These are phyloP conservation scores for Trichopoda pennipes DNA, from an alignment of 2,888 invertebrate species.

Conservation along the genomic window DNA sequence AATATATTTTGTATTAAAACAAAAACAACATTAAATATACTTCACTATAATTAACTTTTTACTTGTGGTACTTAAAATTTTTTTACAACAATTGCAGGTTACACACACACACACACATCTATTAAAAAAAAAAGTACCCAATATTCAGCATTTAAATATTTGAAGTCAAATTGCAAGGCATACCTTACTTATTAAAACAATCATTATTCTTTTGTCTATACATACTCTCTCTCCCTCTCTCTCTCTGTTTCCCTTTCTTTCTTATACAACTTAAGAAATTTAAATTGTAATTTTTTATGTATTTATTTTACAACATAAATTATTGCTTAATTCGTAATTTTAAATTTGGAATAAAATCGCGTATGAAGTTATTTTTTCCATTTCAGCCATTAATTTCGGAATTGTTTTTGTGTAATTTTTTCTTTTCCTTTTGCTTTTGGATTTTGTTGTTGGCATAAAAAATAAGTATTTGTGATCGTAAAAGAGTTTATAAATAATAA, in stretches of 20 bases:
- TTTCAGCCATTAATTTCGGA: constrained; percentile 19
- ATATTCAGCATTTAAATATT: constrained; percentile 1
- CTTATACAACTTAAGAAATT: constrained; percentile 28
- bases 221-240: too few relatives aligned
- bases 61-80: constrained; percentile 30
- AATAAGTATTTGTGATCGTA: constrained; percentile 42
- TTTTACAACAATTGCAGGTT: constrained; percentile 10
- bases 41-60: constrained; percentile 54
- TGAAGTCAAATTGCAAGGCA: constrained; percentile 38
- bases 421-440: constrained; percentile 9
- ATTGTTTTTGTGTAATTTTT: constrained; percentile 9
- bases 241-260: too few relatives aligned
- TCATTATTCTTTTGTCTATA: background rate
- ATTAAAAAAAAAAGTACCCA: background rate
- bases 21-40: constrained; percentile 33
- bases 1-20: constrained; percentile 34
- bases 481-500: too few relatives aligned
- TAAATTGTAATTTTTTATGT: constrained; percentile 44
- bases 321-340: constrained; percentile 43
- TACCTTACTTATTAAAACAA: constrained; percentile 19
- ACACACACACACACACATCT: too few relatives aligned
- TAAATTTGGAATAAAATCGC: constrained; percentile 38
- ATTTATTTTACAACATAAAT: constrained; percentile 4
- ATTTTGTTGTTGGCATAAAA: background rate
- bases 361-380: constrained; percentile 21